Conservation (phyloP, 2,888 invertebrate genomes). For the Tipula confusa region DNA sequence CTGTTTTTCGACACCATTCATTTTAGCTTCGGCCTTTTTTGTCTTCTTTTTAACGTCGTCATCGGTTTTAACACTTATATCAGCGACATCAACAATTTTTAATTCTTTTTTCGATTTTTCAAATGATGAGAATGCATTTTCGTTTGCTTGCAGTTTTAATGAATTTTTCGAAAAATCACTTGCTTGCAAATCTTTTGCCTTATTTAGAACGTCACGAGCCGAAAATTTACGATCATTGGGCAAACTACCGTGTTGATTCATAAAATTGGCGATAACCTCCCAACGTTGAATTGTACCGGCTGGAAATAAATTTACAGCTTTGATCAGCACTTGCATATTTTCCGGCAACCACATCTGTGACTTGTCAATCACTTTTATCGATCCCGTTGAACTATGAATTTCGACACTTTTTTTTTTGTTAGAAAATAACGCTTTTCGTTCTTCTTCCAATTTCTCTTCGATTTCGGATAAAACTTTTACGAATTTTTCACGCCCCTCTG, state of each 20-base stretch:
- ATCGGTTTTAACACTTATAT: constrained; percentile 58
- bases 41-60: constrained; percentile 37
- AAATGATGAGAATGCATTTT: constrained; percentile 86
- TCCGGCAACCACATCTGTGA: constrained; percentile 69
- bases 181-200: constrained; percentile 92
- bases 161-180: constrained; percentile 79
- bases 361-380: constrained; percentile 39
- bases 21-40: constrained; percentile 33
- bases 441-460: constrained; percentile 72
- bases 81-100: constrained; percentile 62
- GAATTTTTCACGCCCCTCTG: constrained; percentile 63
- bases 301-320: constrained; percentile 96
- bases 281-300: constrained; percentile 92
- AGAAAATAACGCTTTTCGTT: constrained; percentile 61
- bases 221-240: constrained; percentile 59
- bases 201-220: constrained; percentile 89
- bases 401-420: constrained; percentile 46
- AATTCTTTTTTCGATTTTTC: constrained; percentile 74
- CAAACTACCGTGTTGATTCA: constrained; percentile 75
- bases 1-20: constrained; percentile 28
- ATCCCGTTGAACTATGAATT: constrained; percentile 43
- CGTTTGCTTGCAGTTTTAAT: constrained; percentile 83
- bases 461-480: constrained; percentile 63
- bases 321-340: constrained; percentile 85
- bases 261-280: constrained; percentile 94